Base-by-base conservation (phyloP, 2,888 invertebrate species). In the Athalia cordata region DNA sequence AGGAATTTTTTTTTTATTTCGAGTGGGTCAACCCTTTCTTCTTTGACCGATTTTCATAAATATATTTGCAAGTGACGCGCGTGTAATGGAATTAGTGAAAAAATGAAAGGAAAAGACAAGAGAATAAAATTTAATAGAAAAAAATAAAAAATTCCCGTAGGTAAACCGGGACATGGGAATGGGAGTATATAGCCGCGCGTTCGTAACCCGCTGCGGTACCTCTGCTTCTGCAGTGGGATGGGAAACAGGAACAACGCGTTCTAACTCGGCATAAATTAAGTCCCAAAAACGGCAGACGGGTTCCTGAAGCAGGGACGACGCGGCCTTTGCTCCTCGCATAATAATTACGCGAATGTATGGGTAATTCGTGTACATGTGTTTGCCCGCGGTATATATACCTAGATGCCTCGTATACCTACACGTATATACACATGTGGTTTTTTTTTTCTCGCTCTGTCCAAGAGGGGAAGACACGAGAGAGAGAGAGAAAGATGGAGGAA, bases 401-500 rank as follows among this genome's bases (percentile, higher is more conserved):
- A 49, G n/a, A n/a, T 13, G 45, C 43, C 29, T 62, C 29, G 29
- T 6, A 29, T 62, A n/a, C n/a, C n/a, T n/a, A 62, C 43, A 62
- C 43, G n/a, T 65, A n/a, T 49, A 13, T 66, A 68, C 6, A 15
- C 0, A 55, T 7, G 4, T 29, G 15, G 15, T n/a, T 11, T n/a
- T 8, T n/a, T 55, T 11, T n/a, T 55, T 11, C 4, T 8, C 8
- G 2, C 45, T 61, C 6, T 49, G 29, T 3, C n/a, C 45, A 57
- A 59, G 72, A 59, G 72, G 57, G 45, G 77, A 78, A 77, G 76
- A 78, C 72, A 61, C 68, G 29, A 52, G n/a, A 15, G 61, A 77
- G 29, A 52, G n/a, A 15, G 61, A 77, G 75, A 78, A 81, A 50
- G 77, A 78, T 74, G 78, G 82, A 80, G 80, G 80, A 79, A 79